Conservation (phyloP, 2,888 invertebrate species). For the Dione juno region DNA sequence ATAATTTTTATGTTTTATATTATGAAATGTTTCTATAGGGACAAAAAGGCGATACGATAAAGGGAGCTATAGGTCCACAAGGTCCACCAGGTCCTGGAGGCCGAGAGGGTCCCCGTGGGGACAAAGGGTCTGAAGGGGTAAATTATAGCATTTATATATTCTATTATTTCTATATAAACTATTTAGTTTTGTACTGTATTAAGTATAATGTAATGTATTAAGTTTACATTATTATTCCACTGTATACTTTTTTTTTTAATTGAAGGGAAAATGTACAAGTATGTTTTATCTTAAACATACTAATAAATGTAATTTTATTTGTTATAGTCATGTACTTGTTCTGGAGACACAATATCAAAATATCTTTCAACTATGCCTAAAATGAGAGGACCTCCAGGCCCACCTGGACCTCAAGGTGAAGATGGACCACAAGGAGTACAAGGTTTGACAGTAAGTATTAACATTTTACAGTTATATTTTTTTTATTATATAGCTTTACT, state of each 20-base stretch:
- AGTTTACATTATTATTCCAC: too few species aligned
- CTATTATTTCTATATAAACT: too few species aligned
- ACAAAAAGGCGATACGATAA: constrained; percentile 54
- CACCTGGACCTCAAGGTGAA: constrained; percentile 72
- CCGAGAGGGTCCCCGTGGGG: constrained; percentile 75
- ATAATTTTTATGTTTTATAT: not conserved
- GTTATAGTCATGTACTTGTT: constrained; percentile 64
- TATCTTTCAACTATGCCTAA: constrained; percentile 63
- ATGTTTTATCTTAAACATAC: not conserved
- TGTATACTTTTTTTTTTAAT: too few species aligned
- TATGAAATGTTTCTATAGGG: constrained; percentile 51
- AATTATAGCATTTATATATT: not conserved
- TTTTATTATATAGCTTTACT: not conserved
- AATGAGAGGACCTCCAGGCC: constrained; percentile 82
- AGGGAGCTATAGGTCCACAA: constrained; percentile 58
- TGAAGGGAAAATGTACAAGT: too few species aligned
- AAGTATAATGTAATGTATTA: too few species aligned
- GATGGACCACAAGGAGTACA: constrained; percentile 54
- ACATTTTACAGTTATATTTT: not conserved
- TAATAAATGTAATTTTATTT: not conserved
- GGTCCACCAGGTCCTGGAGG: constrained; percentile 86
- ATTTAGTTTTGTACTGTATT: too few species aligned
- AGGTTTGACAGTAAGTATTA: constrained; percentile 56
- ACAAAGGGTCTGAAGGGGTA: constrained; percentile 55
- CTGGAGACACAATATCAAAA: constrained; percentile 57